phyloP scores from a whole-genome alignment of 2,113 vertebrate genomes.

The Prionailurus bengalensis region DNA sequence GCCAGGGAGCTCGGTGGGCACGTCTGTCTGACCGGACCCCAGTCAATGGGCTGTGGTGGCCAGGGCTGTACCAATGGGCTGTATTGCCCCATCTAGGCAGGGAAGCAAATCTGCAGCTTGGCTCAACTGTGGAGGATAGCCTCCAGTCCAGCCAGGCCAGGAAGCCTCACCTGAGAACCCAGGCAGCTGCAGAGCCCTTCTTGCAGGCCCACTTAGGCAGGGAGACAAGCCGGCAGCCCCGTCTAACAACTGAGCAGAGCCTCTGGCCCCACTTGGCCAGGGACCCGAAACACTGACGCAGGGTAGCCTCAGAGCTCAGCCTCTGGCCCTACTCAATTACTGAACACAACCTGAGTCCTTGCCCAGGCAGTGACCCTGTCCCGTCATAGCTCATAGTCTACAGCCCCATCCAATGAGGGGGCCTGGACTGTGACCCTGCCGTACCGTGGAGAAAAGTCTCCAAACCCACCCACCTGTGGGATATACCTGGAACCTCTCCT shows the following conservation, averaged over 20 bases:
- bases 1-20: not conserved
- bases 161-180: not conserved
- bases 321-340: not conserved
- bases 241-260: not conserved
- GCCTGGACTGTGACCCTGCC: not conserved
- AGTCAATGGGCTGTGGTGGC: not conserved
- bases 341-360: not conserved
- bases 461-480: not conserved
- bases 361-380: not conserved
- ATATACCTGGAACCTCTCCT: not conserved
- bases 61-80: not conserved
- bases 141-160: not conserved
- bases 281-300: not conserved
- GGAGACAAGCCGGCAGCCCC: not conserved
- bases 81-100: not conserved
- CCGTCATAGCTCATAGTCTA: not conserved
- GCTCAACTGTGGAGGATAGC: not conserved
- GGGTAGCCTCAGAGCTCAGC: not conserved
- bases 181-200: not conserved
- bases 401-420: not conserved
- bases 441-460: not conserved
- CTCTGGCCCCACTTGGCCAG: not conserved
- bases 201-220: not conserved
- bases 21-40: not conserved
- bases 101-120: not conserved